phyloP scores from a whole-genome alignment of 2,113 vertebrate species.

The Spilogale gracilis region DNA sequence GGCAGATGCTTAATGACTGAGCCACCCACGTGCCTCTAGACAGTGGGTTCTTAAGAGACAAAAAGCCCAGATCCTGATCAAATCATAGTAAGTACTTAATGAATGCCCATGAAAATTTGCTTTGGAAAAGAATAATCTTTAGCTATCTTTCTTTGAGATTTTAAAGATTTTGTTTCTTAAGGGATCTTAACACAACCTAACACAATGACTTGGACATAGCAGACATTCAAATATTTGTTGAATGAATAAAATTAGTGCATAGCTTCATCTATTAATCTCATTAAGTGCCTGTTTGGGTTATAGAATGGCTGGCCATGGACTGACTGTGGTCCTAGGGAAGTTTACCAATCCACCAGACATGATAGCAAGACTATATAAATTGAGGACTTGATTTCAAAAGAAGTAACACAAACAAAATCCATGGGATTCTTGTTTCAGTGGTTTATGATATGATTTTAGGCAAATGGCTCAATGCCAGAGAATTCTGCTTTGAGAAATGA shows the following conservation, averaged over 20 bases:
- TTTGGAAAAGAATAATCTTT: not conserved
- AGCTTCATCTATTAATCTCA: not conserved
- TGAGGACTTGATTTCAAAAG: not conserved
- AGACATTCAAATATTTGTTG: not conserved
- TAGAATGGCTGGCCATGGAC: not conserved
- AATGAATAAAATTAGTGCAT: constrained; percentile 6
- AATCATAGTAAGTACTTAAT: not conserved
- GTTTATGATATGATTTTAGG: not conserved
- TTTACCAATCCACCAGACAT: not conserved
- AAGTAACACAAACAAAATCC: not conserved
- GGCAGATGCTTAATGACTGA: no score
- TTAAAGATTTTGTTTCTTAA: constrained; percentile 2
- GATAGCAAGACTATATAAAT: not conserved
- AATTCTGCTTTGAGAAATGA: constrained; percentile 52
- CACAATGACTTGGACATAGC: not conserved
- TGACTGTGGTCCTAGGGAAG: not conserved
- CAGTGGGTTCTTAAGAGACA: not conserved
- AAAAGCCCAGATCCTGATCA: not conserved
- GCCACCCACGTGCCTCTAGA: not conserved
- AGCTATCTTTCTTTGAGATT: not conserved
- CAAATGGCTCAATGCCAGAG: not conserved
- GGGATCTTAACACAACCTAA: not conserved
- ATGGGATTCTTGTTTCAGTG: not conserved
- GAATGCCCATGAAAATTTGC: not conserved
- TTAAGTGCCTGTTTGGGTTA: not conserved